Base-by-base conservation (phyloP, 2,113 vertebrate genomes). In the Melanerpes aurifrons region DNA sequence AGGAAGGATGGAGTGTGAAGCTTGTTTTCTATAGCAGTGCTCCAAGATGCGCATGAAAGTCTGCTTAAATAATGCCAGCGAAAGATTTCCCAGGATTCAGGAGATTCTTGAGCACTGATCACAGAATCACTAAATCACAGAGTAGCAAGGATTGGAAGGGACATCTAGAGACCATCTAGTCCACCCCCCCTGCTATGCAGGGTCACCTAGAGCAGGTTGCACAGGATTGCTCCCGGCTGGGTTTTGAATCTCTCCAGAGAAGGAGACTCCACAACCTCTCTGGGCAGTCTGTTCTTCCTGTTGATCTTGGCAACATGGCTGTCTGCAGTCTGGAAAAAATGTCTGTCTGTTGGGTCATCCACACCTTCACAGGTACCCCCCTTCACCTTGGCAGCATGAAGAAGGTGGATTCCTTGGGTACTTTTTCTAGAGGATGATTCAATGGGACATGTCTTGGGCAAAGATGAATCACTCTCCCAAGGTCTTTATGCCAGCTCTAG, bases 391-490 rank as follows among this genome's bases (percentile, higher is more conserved):
- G 32, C 29, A 17, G 13, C 7, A 4, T 0, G 0, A 57, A 78
- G 70, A 57, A 54, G 10, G 28, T 64, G 57, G 21, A 50, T 50
- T 50, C 21, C 21, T 50, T 50, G 48, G 48, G 21, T 50, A 10
- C 37, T 72, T 26, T 47, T 93, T 47, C 67, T 47, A 12, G 45
- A 64, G 32, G 31, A 43, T 57, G 31, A 22, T 26, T 75, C 20
- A 63, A 12, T 21, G 1, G 4, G 57, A 67, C 45, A 22, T 0
- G 0, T 15, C 35, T 73, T 63, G 24, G 1, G 1, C 6, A 9
- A 86, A 56, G 64, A 47, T 82, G 50, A 76, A 66, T 89, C 58
- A 13, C 40, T 78, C 62, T 89, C 35, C 48, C 9, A 17, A 78
- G 70, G 77, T 77, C 35, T 56, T 66, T 31, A 20, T 20, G 54